Evolutionary conservation across 2,888 invertebrate genomes (phyloP).

Genomic region (Drosophila aldrichi): DNA sequence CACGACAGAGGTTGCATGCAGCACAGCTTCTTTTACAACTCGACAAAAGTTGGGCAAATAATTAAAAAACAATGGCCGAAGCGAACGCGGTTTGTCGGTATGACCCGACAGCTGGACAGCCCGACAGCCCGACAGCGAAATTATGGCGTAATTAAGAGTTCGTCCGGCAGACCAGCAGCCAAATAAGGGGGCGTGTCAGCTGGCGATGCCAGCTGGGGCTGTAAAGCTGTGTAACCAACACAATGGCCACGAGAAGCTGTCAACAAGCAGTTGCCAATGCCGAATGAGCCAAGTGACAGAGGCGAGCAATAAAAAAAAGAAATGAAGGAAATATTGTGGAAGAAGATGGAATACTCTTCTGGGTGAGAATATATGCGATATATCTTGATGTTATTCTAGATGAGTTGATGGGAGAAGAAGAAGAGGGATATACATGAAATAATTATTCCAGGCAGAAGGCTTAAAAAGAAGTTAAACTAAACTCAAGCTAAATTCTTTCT

Average conservation of each 20-base stretch:
- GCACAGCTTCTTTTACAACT: conserved; percentile 65
- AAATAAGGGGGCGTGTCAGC: background rate
- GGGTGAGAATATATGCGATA: too few relatives aligned
- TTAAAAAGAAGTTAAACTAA: too few relatives aligned
- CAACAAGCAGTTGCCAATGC: conserved; percentile 58
- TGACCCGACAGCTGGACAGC: conserved; percentile 38
- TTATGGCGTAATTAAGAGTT: conserved; percentile 75
- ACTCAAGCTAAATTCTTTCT: too few relatives aligned
- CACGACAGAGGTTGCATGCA: background rate
- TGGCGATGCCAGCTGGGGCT: conserved; percentile 20
- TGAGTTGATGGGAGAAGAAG: too few relatives aligned
- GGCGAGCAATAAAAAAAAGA: conserved; percentile 8
- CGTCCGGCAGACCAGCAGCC: conserved; percentile 1
- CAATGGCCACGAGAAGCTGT: conserved; percentile 37
- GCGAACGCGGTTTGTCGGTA: conserved; percentile 41
- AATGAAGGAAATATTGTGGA: background rate
- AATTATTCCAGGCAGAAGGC: too few relatives aligned
- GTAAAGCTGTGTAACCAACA: conserved; percentile 70
- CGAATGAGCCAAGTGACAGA: conserved; percentile 60
- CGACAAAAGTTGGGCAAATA: conserved; percentile 69
- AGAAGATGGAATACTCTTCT: background rate
- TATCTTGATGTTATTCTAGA: too few relatives aligned
- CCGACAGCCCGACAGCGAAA: conserved; percentile 52
- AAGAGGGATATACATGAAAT: too few relatives aligned
- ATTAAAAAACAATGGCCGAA: conserved; percentile 73